Evolutionary conservation across 2,888 invertebrate genomes (phyloP), one percentile per base, ranked within the genome.

Genomic region (Sinopyrophorus schimmeli): DNA sequence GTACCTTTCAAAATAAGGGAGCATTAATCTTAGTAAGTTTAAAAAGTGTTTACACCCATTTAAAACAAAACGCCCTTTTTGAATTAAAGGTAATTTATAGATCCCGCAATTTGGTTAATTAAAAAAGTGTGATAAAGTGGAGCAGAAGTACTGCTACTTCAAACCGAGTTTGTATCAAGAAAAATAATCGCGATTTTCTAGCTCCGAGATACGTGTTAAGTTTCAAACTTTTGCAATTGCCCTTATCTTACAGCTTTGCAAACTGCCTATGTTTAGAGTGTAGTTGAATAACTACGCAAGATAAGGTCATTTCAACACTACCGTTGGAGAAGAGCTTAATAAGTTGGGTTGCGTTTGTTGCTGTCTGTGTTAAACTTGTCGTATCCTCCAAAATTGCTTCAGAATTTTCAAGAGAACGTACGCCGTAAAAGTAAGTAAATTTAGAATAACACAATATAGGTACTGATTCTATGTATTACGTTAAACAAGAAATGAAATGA

Each of bases 171-270:
- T 34, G 17, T 17, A 38, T n/a, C 24, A 11, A 27, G 27, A 34
- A 34, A 15, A 34, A 27, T 38, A 38, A 38, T 38, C 26, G 27
- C 24, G 17, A 10, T 38, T 24, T 12, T 34, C 27, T 21, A 21
- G 34, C 35, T 28, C 27, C 11, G 17, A 15, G 24, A n/a, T 27
- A 32, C 34, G 20, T 43, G n/a, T 43, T 43, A 26, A 27, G 35
- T 43, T 43, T 34, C 32, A 34, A 43, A 43, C 43, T 43, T 43
- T 43, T 43, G 43, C 35, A 43, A 35, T 43, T 43, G 43, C 27
- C 34, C 35, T 43, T 41, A 41, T 41, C 41, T 41, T 27, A 42
- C 11, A 28, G 30, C 35, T 28, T 35, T 28, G 21, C 26, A 34
- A 35, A 43, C 34, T 34, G 34, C 35, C 28, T 34, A 23, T 18